Evolutionary conservation across 1,140 invertebrate species (phyloP), one percentile per base, ranked within the genome.

Genomic region (Drosophila kepulauana): DNA sequence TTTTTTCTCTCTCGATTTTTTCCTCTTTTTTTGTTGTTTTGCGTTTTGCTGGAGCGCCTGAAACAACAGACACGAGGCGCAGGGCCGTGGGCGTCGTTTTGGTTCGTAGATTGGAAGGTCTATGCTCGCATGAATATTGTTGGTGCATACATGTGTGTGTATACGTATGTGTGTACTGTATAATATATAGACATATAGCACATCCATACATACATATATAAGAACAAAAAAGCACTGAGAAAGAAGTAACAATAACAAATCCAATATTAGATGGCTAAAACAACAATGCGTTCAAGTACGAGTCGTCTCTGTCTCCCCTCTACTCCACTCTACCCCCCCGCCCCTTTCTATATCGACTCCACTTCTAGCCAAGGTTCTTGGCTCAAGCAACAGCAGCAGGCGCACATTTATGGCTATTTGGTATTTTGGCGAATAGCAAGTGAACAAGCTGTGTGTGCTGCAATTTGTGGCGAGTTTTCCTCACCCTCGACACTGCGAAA

Each of bases 201-300:
- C 20, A 25, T 25, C 20, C 20, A 76, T 7, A 57, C 13, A 8
- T 33, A 43, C 10, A 15, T 52, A 20, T 58, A 15, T 66, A 65
- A 58, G 49, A 64, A 70, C 63, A 68, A 74, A 77, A 25, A 63
- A 46, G 20, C 61, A 13, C 35, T 62, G 45, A 64, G 48, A 35
- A 76, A 73, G 71, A 82, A 77, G 79, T 82, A 82, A 82, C 82
- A 86, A 87, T 87, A 87, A 79, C 82, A 86, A 86, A 86, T 86
- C 79, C 82, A 86, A 86, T 86, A 86, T 87, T 82, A 87, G 79
- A 87, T 79, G 82, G 72, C 79, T 68, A 73, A 79, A 81, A 86
- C 79, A 86, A 82, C 82, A 86, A 73, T 67, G 79, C 71, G 68
- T 73, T 73, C 66, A 76, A 86, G 82, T 73, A 73, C 67, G 51